These are phyloP conservation scores for Zaprionus capensis DNA, from an alignment of 1,140 invertebrate species.

Conservation along the genomic window DNA sequence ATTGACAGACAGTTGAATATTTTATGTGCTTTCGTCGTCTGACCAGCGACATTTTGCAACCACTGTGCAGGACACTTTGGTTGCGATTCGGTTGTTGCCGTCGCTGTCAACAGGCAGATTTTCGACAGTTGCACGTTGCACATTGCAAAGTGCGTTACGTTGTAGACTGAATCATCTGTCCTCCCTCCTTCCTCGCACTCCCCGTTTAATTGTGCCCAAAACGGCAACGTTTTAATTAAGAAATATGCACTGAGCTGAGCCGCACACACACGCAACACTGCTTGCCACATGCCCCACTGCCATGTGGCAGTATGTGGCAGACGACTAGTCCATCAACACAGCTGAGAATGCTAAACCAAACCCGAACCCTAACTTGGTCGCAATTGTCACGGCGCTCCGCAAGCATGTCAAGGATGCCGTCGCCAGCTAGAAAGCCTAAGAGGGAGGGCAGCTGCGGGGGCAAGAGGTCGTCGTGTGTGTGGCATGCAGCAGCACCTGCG, in stretches of 20 bases:
- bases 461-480: conserved; percentile 10
- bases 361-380: conserved; percentile 24
- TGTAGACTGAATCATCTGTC: not conserved
- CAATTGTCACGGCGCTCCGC: conserved; percentile 74
- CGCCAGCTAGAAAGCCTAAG: conserved; percentile 45
- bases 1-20: conserved; percentile 78
- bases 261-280: conserved; percentile 6
- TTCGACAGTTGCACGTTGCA: conserved; percentile 8
- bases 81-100: conserved; percentile 5
- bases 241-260: conserved; percentile 36
- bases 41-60: conserved; percentile 10
- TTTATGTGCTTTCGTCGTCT: conserved; percentile 48
- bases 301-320: not conserved
- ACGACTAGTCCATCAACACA: conserved; percentile 29
- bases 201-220: conserved; percentile 61
- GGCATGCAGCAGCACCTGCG: conserved; percentile 28
- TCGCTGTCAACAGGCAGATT: conserved; percentile 26
- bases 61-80: conserved; percentile 6
- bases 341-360: conserved; percentile 9
- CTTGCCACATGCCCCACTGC: not conserved
- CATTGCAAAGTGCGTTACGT: conserved; percentile 65
- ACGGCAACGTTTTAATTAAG: conserved; percentile 64
- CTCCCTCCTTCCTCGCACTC: not conserved
- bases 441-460: not conserved
- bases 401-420: conserved; percentile 79